Base-by-base conservation (phyloP, 2,113 vertebrate genomes). In the Microcebus lehilahytsara region DNA sequence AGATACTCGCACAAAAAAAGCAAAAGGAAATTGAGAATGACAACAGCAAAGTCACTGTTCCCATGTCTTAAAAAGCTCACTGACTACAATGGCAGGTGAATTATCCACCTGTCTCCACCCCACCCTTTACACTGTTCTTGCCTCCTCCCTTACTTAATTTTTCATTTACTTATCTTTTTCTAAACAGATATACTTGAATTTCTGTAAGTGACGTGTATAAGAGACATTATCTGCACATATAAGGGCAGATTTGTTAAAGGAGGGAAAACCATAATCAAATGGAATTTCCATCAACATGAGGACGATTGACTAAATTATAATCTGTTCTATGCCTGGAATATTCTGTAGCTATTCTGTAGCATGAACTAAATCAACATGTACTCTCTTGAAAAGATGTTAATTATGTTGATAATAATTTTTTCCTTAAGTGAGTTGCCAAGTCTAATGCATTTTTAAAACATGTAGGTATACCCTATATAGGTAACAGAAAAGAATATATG, bases 21-120 rank as follows among this genome's bases (percentile, higher is more conserved):
- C 49, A 40, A 53, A n/a, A 49, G 32, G 37, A 1, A 64, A 49
- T 25, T 12, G 5, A 62, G 77, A 75, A 64, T 27, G 53, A 56
- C 71, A 72, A 19, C 0, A 32, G 66, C 53, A 17, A 46, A 53
- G 30, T 6, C 75, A 22, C 34, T 17, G 51, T n/a, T 93, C 64
- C 60, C 0, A 0, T 6, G 34, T 85, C 67, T 49, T 2, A 10
- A 27, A 1, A 13, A 40, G n/a, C 40, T 69, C 58, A 6, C 3
- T 20, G n/a, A 42, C 46, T 6, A 14, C 27, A 13, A 27, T 0
- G 37, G 69, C 42, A 49, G 60, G 60, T 62, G n/a, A 64, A 46
- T 46, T 46, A 46, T 46, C 46, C 46, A 46, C 46, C 46, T 46
- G 46, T 2, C 17, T 23, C 22, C 27, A 74, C 20, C 2, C 17